Conservation (phyloP, 2,888 invertebrate species). For the Drosophila subquinaria region DNA sequence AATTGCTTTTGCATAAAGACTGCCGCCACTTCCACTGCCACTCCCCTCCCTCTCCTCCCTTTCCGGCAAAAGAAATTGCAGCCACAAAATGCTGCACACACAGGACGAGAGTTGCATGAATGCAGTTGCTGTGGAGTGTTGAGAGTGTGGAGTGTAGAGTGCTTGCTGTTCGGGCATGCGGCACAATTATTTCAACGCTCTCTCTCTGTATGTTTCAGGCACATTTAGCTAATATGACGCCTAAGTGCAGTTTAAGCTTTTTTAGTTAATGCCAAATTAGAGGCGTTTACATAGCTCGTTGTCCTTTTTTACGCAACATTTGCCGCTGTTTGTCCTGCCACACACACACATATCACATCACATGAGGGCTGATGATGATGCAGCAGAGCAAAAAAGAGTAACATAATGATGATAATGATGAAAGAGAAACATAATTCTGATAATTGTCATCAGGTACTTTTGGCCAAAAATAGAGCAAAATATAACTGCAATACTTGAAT, state of each 20-base stretch:
- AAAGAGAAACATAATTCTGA: conserved; percentile 7
- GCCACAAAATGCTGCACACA: conserved; percentile 11
- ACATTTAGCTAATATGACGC: conserved; percentile 61
- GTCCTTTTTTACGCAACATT: conserved; percentile 73
- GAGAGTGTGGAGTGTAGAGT: conserved; percentile 10
- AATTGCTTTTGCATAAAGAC: conserved; percentile 83
- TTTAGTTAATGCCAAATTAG: conserved; percentile 76
- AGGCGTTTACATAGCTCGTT: conserved; percentile 55
- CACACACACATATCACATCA: conserved; percentile 1
- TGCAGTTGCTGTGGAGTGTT: conserved; percentile 8
- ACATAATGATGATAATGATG: conserved; percentile 10
- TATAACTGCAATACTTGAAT: conserved; percentile 5
- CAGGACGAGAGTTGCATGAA: conserved; percentile 8
- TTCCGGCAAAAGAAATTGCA: conserved; percentile 34
- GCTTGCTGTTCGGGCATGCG: conserved; percentile 1
- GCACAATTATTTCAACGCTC: conserved; percentile 59
- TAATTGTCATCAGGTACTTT: conserved; percentile 23
- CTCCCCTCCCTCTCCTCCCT: neutral
- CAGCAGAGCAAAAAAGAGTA: conserved; percentile 7
- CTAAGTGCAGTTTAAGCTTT: conserved; percentile 52
- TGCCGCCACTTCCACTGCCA: conserved; percentile 55
- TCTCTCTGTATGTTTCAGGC: neutral
- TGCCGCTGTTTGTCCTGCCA: conserved; percentile 46
- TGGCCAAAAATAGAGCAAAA: conserved; percentile 24
- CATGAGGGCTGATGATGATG: conserved; percentile 34